Conservation (phyloP, 1,140 invertebrate species). For the Diuraphis noxia region DNA sequence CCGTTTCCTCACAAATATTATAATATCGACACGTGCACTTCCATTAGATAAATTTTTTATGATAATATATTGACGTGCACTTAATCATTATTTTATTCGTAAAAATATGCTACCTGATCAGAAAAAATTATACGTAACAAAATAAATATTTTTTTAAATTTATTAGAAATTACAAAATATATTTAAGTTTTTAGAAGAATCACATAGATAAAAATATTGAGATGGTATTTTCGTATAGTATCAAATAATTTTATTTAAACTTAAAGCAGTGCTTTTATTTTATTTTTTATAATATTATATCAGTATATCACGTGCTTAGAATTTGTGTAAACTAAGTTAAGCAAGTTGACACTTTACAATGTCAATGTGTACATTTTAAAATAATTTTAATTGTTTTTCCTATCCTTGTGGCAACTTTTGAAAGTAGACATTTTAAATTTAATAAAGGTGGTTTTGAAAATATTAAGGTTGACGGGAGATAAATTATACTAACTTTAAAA, state of each 20-base stretch:
- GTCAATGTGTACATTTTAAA: background rate
- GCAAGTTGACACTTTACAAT: background rate
- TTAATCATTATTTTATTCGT: background rate
- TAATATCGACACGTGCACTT: background rate
- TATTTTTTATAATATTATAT: background rate
- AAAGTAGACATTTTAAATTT: background rate
- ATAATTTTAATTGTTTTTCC: background rate
- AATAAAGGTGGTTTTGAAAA: background rate
- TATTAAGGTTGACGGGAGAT: background rate
- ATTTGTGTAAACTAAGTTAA: background rate
- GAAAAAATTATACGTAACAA: background rate
- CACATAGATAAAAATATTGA: background rate
- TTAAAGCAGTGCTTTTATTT: background rate
- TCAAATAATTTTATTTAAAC: background rate
- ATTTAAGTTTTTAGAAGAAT: background rate
- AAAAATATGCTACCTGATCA: background rate
- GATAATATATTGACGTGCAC: background rate
- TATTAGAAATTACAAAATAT: background rate
- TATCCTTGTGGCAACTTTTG: background rate
- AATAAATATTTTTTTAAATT: background rate
- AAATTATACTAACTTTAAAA: background rate
- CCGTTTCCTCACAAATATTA: background rate
- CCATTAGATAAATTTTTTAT: background rate
- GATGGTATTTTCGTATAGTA: background rate
- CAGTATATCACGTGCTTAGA: background rate